phyloP scores from a whole-genome alignment of 2,113 vertebrate species.

The Nyctibius bracteatus region DNA sequence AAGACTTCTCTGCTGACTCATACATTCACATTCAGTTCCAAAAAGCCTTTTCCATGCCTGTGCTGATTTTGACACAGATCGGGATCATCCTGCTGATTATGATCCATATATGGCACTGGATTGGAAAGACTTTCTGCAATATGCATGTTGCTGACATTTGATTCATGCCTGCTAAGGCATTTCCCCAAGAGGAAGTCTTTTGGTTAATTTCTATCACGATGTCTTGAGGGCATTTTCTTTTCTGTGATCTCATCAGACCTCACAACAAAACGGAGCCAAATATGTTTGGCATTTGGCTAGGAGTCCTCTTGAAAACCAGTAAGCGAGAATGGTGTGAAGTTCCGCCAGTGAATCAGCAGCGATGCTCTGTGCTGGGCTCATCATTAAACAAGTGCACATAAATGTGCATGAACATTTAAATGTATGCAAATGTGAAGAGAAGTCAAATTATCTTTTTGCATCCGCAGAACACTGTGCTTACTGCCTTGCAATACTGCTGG shows the following conservation, averaged over 20 bases:
- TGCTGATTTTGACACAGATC: not conserved
- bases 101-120: not conserved
- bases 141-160: conserved; percentile 1
- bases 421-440: not conserved
- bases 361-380: not conserved
- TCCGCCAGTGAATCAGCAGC: not conserved
- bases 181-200: conserved; percentile 53
- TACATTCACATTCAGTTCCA: not conserved
- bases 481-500: not conserved
- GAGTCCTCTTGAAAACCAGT: not conserved
- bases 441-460: not conserved
- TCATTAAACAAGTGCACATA: not conserved
- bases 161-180: conserved; percentile 20
- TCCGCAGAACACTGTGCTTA: not conserved
- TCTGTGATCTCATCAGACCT: conserved; percentile 47
- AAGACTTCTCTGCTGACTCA: not conserved
- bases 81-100: not conserved
- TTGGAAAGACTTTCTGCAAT: not conserved
- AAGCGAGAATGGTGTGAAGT: not conserved
- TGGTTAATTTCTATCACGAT: not conserved
- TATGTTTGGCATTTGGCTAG: conserved; percentile 46
- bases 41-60: not conserved
- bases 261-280: conserved; percentile 21
- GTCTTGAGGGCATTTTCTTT: conserved; percentile 40
- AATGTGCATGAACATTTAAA: not conserved